Evolutionary conservation across 30 jellyfish, hydroid and myxozoan genomes (phyloP), one percentile per base, ranked within the genome.

Genomic region (Rhopilema esculentum): DNA sequence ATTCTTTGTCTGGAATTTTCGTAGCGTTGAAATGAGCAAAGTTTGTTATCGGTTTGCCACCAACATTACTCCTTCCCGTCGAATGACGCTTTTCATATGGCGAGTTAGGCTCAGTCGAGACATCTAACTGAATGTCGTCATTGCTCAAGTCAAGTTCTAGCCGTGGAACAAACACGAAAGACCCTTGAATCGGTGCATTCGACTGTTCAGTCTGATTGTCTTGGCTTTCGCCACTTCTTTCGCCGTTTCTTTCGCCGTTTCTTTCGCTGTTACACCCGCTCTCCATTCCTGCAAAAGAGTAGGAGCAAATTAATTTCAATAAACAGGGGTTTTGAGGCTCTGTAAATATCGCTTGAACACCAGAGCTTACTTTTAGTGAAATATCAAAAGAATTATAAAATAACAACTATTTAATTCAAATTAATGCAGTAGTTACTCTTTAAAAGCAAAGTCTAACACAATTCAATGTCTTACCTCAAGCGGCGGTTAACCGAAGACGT

Each of bases 71-170:
- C 12, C 57, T 40, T 12, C 57, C 57, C 57, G 57, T 2, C 12
- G 57, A 12, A 12, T 6, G 57, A 12, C 6, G 12, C 57, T 2
- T 6, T 40, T 40, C 9, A 12, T 12, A 40, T 40, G 57, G 57
- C 57, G 57, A 2, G 57, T 12, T 12, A 2, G 57, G 57, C 57
- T 40, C 57, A 40, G 6, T 40, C 57, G 12, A 40, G 26, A 64
- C 82, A 67, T 66, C 83, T 22, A 81, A 66, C 23, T 31, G 82
- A 8, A 72, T 62, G 2, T 81, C 75, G 53, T 81, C 90, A 8
- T 16, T 72, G 77, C 83, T 81, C 57, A 81, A 64, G 26, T 81
- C 90, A 4, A 81, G 83, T 1, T 81, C 83, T 64, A 81, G 24
- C 18, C 90, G 83, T 8, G 90, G 90, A 8, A 79, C 72, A 62